Percentiles rank a stretch among this genome's conserved stretches.
These are phyloP conservation scores for Marisa cornuarietis DNA, from an alignment of 1,140 invertebrate genomes.

Conservation along the genomic window DNA sequence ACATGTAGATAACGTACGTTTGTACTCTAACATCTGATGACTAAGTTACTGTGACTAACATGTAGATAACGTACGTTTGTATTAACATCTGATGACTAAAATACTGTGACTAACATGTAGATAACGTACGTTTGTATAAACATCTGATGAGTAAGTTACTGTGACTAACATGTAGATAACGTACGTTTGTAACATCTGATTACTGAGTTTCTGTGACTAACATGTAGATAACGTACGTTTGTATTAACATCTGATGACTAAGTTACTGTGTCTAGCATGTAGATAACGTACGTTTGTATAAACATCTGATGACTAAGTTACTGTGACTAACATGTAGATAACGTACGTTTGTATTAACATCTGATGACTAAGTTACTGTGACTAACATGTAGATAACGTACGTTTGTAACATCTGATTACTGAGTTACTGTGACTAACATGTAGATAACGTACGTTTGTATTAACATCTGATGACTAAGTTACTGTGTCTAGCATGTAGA, in stretches of 20 bases:
- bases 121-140: slow-evolving; percentile 28
- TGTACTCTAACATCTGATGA: too few species aligned
- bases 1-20: slow-evolving; percentile 31
- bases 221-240: slow-evolving; percentile 31
- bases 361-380: too few species aligned
- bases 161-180: slow-evolving; percentile 16
- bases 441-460: slow-evolving; percentile 33
- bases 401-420: background rate
- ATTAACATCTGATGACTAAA: too few species aligned
- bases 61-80: slow-evolving; percentile 32
- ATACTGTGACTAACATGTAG: background rate
- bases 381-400: slow-evolving; percentile 28
- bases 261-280: background rate
- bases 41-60: too few species aligned
- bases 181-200: slow-evolving; percentile 16
- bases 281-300: slow-evolving; percentile 31
- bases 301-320: too few species aligned
- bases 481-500: slow-evolving; percentile 1
- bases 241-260: too few species aligned
- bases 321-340: slow-evolving; percentile 15
- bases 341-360: slow-evolving; percentile 20
- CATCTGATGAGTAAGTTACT: too few species aligned
- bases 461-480: too few species aligned
- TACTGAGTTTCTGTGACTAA: too few species aligned
- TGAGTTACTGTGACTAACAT: too few species aligned